Base-by-base conservation (phyloP, 2,113 vertebrate genomes). In the Panthera leo region DNA sequence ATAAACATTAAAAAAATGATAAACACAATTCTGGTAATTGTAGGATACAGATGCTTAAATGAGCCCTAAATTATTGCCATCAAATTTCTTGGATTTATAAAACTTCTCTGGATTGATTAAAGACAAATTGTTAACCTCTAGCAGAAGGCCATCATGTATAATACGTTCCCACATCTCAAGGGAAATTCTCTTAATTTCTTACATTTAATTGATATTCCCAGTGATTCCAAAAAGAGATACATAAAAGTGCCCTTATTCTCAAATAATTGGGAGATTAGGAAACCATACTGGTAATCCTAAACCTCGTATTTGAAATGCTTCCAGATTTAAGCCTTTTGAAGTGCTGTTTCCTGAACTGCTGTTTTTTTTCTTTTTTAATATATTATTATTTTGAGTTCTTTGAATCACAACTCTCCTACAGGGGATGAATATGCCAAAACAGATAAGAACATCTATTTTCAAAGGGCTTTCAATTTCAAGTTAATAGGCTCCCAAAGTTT, bases 281-380 rank as follows among this genome's bases (percentile, higher is more conserved):
- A 97, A 89, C 29, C 29, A 75, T 78, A 91, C 39, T 71, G 36
- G 39, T 89, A 90, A 94, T 96, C 73, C 75, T 93, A 87, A 95
- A 87, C 39, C 75, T 84, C 25, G 1, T 58, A 80, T 91, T 91
- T 96, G 88, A 97, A 95, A 87, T 80, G 14, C 4, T 91, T 97
- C 75, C 68, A 94, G 25, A 95, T 87, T 95, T 95, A 94, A 97
- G 42, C 91, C 48, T 88, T 97, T 94, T 97, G 70, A 98, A 95
- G 93, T 93, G 19, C n/a, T 51, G 90, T 95, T 95, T 95, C 84
- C 93, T 90, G 80, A 96, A 92, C 63, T 80, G 63, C 55, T 45
- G 7, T 0, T 45, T 45, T 45, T 45, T 95, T 91, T 92, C 82
- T 76, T 65, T 76, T 63, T 58, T 29, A 48, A 10, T 31, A 34